These are phyloP conservation scores for Aythya baeri DNA, from an alignment of 2,113 vertebrate species.

Conservation along the genomic window DNA sequence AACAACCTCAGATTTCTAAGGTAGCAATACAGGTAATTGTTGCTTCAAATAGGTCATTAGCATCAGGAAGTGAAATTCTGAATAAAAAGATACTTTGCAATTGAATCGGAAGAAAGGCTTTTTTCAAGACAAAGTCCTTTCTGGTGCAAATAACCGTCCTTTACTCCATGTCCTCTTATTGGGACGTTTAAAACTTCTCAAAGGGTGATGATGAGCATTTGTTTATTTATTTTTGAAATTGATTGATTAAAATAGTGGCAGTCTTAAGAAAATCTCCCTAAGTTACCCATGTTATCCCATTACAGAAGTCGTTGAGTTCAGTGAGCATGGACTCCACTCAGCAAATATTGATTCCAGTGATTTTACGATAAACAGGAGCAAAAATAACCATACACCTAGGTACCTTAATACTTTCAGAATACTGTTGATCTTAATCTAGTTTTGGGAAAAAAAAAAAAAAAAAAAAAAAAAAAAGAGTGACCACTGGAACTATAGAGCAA, in stretches of 20 bases:
- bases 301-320: neutral
- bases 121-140: neutral
- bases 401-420: neutral
- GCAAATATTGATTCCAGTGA: neutral
- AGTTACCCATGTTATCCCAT: neutral
- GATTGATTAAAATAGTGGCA: neutral
- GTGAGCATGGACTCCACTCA: neutral
- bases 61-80: neutral
- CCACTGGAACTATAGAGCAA: neutral
- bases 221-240: neutral
- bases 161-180: accelerated
- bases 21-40: neutral
- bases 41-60: neutral
- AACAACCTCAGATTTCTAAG: neutral
- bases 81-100: neutral
- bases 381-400: neutral
- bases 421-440: neutral
- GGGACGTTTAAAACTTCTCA: neutral
- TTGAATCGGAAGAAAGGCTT: neutral
- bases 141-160: neutral
- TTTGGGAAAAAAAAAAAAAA: neutral
- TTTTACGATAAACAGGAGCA: neutral
- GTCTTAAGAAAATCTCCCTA: neutral
- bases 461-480: no score
- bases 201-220: neutral